These are phyloP conservation scores for Neoniphon sammara DNA, from an alignment of 2,797 vertebrate species.

Conservation along the genomic window DNA sequence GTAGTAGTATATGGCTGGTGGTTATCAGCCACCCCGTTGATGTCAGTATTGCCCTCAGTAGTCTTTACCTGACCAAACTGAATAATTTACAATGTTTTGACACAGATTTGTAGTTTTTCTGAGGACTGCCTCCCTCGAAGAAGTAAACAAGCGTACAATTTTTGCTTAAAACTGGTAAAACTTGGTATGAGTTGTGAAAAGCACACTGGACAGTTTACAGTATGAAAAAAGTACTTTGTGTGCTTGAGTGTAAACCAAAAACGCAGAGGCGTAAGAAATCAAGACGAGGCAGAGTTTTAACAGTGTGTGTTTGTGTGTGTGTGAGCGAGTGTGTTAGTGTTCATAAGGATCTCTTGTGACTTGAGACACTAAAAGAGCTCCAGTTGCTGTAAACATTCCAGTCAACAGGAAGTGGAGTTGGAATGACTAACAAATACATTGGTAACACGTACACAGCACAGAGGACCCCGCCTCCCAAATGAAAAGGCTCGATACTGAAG, in stretches of 20 bases:
- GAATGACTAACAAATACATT: conserved; percentile 18
- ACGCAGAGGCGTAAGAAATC: not conserved
- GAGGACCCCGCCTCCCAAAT: conserved; percentile 9
- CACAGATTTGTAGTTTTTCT: conserved; percentile 1
- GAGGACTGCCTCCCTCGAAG: not conserved
- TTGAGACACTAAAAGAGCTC: conserved; percentile 39
- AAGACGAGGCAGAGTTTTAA: not conserved
- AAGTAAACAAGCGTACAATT: conserved; percentile 10
- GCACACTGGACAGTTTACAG: not conserved
- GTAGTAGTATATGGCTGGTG: not conserved
- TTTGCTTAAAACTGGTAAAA: not conserved
- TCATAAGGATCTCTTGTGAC: not conserved
- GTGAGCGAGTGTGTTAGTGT: conserved; percentile 2
- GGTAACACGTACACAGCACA: not conserved
- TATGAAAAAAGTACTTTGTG: not conserved
- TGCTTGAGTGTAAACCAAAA: conserved; percentile 6
- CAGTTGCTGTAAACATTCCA: conserved; percentile 28
- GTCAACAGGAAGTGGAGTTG: conserved; percentile 15
- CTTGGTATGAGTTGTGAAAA: not conserved
- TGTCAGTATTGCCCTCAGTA: not conserved
- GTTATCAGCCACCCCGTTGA: not conserved
- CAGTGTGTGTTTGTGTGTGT: not conserved
- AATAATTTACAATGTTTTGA: not conserved
- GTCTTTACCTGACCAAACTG: not conserved
- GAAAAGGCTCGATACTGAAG: conserved; percentile 23